phyloP scores from a whole-genome alignment of 2,888 invertebrate genomes.

The Hypsopygia costalis region DNA sequence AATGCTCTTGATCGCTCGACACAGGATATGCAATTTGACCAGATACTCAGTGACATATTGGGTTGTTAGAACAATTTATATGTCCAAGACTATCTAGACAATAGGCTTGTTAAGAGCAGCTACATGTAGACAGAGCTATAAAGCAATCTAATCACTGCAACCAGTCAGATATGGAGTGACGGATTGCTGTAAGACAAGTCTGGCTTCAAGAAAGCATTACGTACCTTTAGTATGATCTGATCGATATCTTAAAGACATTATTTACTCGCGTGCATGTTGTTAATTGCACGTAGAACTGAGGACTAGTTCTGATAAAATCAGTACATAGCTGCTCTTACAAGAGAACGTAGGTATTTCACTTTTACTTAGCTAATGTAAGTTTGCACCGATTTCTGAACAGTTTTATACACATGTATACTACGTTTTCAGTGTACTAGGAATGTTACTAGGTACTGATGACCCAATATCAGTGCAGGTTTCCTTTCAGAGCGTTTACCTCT shows the following conservation, averaged over 20 bases:
- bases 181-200: slow-evolving; percentile 37
- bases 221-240: slow-evolving; percentile 34
- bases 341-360: slow-evolving; percentile 39
- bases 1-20: slow-evolving; percentile 9
- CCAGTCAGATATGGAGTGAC: slow-evolving; percentile 46
- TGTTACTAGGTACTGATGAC: slow-evolving; percentile 24
- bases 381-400: slow-evolving; percentile 27
- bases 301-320: slow-evolving; percentile 47
- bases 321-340: slow-evolving; percentile 35
- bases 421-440: not conserved
- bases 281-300: slow-evolving; percentile 42
- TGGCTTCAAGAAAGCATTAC: slow-evolving; percentile 39
- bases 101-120: slow-evolving; percentile 47
- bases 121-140: slow-evolving; percentile 43
- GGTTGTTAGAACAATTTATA: slow-evolving; percentile 42
- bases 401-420: slow-evolving; percentile 19
- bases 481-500: slow-evolving; percentile 22
- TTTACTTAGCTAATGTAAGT: slow-evolving; percentile 36
- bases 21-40: slow-evolving; percentile 39
- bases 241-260: slow-evolving; percentile 48
- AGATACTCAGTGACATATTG: slow-evolving; percentile 35
- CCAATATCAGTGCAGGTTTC: slow-evolving; percentile 29
- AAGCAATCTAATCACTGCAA: slow-evolving; percentile 55
- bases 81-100: slow-evolving; percentile 40
- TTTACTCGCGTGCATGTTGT: slow-evolving; percentile 41